Evolutionary conservation across 2,113 vertebrate species (phyloP).

Genomic region (Oriolus oriolus): DNA sequence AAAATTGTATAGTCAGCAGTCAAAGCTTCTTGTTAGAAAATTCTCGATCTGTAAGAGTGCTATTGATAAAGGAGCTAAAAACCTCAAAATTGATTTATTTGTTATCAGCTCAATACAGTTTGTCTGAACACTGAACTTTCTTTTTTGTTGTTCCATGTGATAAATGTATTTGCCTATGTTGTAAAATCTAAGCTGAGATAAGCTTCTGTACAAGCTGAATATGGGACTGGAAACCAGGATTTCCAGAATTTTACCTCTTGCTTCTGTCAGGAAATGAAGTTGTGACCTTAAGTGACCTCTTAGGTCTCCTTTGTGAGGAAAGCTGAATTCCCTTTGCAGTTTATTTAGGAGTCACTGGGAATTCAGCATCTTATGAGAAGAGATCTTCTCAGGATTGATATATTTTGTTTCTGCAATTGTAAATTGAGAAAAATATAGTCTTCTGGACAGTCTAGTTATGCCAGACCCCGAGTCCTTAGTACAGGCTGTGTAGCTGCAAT

Average conservation of each 20-base stretch:
- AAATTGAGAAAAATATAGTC: background rate
- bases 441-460: background rate
- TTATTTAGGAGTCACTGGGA: background rate
- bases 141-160: background rate
- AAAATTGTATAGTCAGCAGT: constrained; percentile 12
- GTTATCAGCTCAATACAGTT: constrained; percentile 52
- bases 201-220: background rate
- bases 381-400: background rate
- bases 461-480: background rate
- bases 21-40: constrained; percentile 41
- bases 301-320: background rate
- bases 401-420: background rate
- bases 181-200: background rate
- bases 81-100: constrained; percentile 48
- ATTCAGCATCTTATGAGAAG: background rate
- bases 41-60: constrained; percentile 1
- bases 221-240: background rate
- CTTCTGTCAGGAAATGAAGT: background rate
- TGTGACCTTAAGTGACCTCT: background rate
- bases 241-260: background rate
- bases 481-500: background rate
- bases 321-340: background rate
- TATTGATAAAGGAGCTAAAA: constrained; percentile 54
- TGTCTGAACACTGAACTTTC: constrained; percentile 18
- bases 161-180: background rate